Evolutionary conservation across 2,113 vertebrate species (phyloP).

Genomic region (Brachyhypopomus gauderio): DNA sequence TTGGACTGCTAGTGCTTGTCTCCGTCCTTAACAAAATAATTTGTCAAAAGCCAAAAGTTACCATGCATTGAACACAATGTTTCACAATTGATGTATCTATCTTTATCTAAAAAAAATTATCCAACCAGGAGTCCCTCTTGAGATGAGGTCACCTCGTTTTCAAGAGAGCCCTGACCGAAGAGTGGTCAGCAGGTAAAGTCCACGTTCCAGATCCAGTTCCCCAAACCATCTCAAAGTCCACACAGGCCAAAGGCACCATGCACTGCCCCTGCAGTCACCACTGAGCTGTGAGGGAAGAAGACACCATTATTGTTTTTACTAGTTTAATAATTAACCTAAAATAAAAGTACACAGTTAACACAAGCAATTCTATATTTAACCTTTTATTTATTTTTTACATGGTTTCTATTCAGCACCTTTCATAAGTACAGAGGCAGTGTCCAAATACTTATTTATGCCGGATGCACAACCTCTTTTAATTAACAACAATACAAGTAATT

Average conservation of each 20-base stretch:
- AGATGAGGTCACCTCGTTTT: constrained; percentile 86
- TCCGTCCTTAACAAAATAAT: constrained; percentile 60
- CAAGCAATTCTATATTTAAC: neutral
- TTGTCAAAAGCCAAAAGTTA: constrained; percentile 60
- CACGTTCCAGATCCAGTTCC: constrained; percentile 74
- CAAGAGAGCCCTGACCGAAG: constrained; percentile 83
- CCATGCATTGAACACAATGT: constrained; percentile 77
- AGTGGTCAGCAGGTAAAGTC: constrained; percentile 83
- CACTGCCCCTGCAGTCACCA: constrained; percentile 7
- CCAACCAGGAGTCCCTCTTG: constrained; percentile 85
- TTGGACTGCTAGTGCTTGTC: constrained; percentile 80
- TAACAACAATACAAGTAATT: too few relatives aligned
- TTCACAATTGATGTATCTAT: constrained; percentile 79
- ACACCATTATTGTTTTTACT: neutral
- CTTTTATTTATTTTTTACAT: neutral
- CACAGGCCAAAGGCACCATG: constrained; percentile 43
- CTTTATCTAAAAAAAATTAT: constrained; percentile 79
- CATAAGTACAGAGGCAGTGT: neutral
- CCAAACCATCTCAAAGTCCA: constrained; percentile 50
- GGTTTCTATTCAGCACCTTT: neutral
- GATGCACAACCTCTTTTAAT: neutral
- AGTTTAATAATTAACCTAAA: neutral
- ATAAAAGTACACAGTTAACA: constrained; percentile 14
- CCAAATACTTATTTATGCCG: constrained; percentile 6
- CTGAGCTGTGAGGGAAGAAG: constrained; percentile 1